Base-by-base conservation (phyloP, 2,888 invertebrate genomes). In the Diogma glabrata region DNA sequence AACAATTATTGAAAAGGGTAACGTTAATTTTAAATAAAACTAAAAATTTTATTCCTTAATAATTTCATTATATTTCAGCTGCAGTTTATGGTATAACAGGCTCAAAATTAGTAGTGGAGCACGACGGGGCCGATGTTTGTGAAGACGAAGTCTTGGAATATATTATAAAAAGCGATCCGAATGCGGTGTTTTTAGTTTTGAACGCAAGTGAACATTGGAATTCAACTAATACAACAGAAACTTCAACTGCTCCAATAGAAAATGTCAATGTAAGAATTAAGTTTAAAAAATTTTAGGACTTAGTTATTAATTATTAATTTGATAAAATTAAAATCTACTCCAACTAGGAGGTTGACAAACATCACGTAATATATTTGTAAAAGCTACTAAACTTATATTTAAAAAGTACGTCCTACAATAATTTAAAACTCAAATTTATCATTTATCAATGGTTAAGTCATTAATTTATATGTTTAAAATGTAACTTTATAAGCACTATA, bases 201-300 rank as follows among this genome's bases (percentile, higher is more conserved):
- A n/a, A n/a, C n/a, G 10, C 9, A 4, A 38, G 17, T 38, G 38
- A 38, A 38, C 38, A 38, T 17, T 38, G 38, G 38, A 36, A 14
- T 14, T 14, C 17, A 17, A 19, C 38, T 38, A 17, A 3, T 17
- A 17, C 17, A 16, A 38, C 19, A 8, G 38, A 38, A 38, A 38
- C 17, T 38, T 10, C 33, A 33, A 33, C 33, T 33, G n/a, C n/a
- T n/a, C n/a, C n/a, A n/a, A n/a, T n/a, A n/a, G 38, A 38, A 38
- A 38, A 38, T 38, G 9, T 17, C 19, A 38, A 38, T 38, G 38
- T 7, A 33, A 33, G 36, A 16, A 5, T 14, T 36, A 36, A 14
- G 17, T 36, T 14, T 36, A 5, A 36, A 36, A 9, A 7, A 36
- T 16, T 36, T 36, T n/a, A n/a, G n/a, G n/a, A n/a, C n/a, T n/a